Conservation (phyloP, 2,113 vertebrate genomes). For the Peromyscus maniculatus region DNA sequence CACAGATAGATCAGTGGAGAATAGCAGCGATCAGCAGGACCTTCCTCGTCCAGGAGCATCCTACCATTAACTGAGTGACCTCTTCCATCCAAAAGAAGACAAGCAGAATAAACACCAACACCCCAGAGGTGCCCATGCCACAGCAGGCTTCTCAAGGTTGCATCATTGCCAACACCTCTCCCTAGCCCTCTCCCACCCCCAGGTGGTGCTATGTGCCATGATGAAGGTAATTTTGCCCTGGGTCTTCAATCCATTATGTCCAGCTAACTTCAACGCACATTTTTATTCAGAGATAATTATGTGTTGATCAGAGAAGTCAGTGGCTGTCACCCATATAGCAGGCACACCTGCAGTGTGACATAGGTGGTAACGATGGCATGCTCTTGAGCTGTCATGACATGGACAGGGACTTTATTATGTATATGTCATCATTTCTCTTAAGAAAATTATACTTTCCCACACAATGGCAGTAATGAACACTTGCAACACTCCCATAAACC, state of each 20-base stretch:
- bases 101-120: constrained; percentile 89
- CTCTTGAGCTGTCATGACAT: constrained; percentile 92
- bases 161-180: constrained; percentile 83
- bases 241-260: constrained; percentile 94
- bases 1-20: constrained; percentile 87
- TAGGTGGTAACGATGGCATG: constrained; percentile 91
- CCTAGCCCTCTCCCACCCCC: constrained; percentile 87
- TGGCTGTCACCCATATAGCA: constrained; percentile 91
- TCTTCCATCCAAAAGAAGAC: constrained; percentile 87
- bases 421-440: constrained; percentile 92
- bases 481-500: constrained; percentile 89
- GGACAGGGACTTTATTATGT: constrained; percentile 92
- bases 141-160: constrained; percentile 86
- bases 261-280: constrained; percentile 86
- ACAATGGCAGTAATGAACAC: constrained; percentile 95
- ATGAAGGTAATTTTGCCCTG: constrained; percentile 89
- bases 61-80: constrained; percentile 90
- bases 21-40: constrained; percentile 85
- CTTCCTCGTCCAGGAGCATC: constrained; percentile 87
- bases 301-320: constrained; percentile 91
- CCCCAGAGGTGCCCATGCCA: constrained; percentile 82
- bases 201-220: constrained; percentile 88
- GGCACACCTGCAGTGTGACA: constrained; percentile 91
- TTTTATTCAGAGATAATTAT: constrained; percentile 95
- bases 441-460: constrained; percentile 90